Percentiles rank a stretch among this genome's conserved stretches.
phyloP scores from a whole-genome alignment of 2,113 vertebrate genomes.

The Ictalurus furcatus region DNA sequence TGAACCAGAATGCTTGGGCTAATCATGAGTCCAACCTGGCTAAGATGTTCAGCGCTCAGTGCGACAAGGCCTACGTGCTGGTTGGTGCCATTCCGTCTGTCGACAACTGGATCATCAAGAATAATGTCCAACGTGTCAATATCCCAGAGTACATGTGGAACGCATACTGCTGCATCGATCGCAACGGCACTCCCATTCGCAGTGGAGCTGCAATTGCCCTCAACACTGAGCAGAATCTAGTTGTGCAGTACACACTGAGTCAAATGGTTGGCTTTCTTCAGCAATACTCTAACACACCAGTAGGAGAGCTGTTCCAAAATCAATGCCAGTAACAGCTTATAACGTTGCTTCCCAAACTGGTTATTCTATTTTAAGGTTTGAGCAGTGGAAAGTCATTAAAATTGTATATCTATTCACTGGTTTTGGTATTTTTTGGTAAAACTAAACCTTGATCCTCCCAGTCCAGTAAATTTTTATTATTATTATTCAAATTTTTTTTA shows the following conservation, averaged over 20 bases:
- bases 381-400: not conserved
- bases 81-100: constrained; percentile 69
- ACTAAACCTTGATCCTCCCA: not conserved
- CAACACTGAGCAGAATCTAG: constrained; percentile 68
- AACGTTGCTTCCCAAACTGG: not conserved
- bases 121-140: constrained; percentile 70
- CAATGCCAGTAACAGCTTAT: constrained; percentile 59
- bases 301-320: constrained; percentile 67
- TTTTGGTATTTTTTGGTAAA: not conserved
- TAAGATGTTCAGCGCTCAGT: constrained; percentile 59
- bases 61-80: constrained; percentile 68
- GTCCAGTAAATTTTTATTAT: not conserved
- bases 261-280: constrained; percentile 64
- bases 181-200: constrained; percentile 60
- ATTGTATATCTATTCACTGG: not conserved
- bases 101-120: constrained; percentile 72
- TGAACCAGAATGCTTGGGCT: constrained; percentile 73
- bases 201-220: constrained; percentile 64
- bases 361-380: not conserved
- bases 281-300: constrained; percentile 62
- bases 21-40: constrained; percentile 66
- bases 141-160: constrained; percentile 75
- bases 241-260: constrained; percentile 61
- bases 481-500: too few species aligned
- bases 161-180: constrained; percentile 72